Percentiles rank a stretch among this genome's conserved stretches.
These are phyloP conservation scores for Athrips mouffetella DNA, from an alignment of 2,888 invertebrate genomes.

Conservation along the genomic window DNA sequence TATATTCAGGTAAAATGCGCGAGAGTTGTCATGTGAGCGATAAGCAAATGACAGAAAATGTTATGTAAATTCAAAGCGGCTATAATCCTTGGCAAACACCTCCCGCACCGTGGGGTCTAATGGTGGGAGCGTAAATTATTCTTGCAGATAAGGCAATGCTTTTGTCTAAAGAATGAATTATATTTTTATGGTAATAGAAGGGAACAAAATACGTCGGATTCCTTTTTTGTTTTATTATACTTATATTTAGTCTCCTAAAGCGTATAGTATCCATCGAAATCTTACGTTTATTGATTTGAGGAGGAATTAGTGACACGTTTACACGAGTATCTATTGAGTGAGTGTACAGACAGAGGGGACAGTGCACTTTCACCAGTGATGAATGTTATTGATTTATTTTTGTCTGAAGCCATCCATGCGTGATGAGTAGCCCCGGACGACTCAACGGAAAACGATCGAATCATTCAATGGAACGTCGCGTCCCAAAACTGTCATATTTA, in stretches of 20 bases:
- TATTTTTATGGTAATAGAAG: conserved; percentile 24
- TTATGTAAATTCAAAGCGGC: conserved; percentile 71
- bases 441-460: conserved; percentile 24
- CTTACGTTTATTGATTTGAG: too few species aligned
- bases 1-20: conserved; percentile 71
- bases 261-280: too few species aligned
- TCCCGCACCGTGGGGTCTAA: conserved; percentile 56
- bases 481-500: conserved; percentile 21
- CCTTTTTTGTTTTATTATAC: conserved; percentile 3
- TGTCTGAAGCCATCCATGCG: conserved; percentile 28
- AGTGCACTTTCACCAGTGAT: conserved; percentile 9
- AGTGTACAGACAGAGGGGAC: conserved; percentile 11
- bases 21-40: conserved; percentile 71
- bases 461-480: conserved; percentile 21
- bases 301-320: too few species aligned
- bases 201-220: not conserved
- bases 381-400: conserved; percentile 23
- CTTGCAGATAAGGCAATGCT: conserved; percentile 53
- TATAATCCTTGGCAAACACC: conserved; percentile 65
- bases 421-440: conserved; percentile 21
- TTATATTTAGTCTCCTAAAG: not conserved
- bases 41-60: conserved; percentile 77
- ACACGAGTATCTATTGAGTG: not conserved
- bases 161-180: conserved; percentile 52
- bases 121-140: conserved; percentile 61